Conservation (phyloP, 1,140 invertebrate genomes). For the Alviniconcha marisindica region DNA sequence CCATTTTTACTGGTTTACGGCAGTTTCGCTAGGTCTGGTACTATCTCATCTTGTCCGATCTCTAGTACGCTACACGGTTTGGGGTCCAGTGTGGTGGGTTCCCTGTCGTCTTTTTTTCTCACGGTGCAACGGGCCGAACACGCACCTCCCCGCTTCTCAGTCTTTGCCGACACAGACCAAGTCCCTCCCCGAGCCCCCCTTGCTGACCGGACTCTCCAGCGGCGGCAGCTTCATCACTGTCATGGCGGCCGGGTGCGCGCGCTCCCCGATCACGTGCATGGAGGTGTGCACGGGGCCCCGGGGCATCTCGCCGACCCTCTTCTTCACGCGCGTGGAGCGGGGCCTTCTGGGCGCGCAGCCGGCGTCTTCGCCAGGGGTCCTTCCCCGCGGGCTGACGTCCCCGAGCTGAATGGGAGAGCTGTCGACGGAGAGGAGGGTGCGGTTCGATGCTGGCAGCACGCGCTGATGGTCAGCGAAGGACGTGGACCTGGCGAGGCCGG, state of each 20-base stretch:
- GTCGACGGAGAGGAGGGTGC: constrained; percentile 6
- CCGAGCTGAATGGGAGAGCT: neutral
- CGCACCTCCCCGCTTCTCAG: neutral
- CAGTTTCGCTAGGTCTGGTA: too few species aligned
- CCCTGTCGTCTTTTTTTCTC: too few species aligned
- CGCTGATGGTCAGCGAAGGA: neutral
- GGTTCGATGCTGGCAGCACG: constrained; percentile 1
- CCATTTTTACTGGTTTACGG: too few species aligned
- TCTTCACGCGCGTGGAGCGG: constrained; percentile 18
- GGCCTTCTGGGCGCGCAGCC: neutral
- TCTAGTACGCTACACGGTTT: too few species aligned
- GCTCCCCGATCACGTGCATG: neutral
- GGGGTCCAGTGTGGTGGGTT: too few species aligned
- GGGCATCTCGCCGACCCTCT: neutral
- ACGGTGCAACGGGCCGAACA: too few species aligned
- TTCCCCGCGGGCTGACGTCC: constrained; percentile 2
- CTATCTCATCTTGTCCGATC: too few species aligned
- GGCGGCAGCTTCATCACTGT: constrained; percentile 59
- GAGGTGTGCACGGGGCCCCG: constrained; percentile 6
- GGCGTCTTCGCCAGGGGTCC: neutral
- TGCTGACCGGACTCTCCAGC: constrained; percentile 39
- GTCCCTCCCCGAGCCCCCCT: constrained; percentile 15
- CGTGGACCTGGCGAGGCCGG: neutral
- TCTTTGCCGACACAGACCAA: constrained; percentile 21
- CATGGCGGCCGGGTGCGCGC: constrained; percentile 17